Conservation (phyloP, 2,113 vertebrate genomes). For the Bujurquina vittata region DNA sequence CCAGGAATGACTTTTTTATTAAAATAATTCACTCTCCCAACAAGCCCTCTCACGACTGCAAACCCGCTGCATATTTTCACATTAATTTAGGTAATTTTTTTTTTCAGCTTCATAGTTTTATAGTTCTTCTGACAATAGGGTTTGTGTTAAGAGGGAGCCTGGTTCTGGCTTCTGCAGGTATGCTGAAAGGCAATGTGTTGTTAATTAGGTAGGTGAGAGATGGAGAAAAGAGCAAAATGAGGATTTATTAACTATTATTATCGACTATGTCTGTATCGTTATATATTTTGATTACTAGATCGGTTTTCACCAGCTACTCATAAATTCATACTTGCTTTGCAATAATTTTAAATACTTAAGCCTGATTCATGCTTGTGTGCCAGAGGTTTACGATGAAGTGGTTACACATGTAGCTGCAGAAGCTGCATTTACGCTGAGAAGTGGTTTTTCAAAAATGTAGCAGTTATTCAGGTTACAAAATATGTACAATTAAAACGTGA, state of each 20-base stretch:
- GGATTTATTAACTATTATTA: neutral
- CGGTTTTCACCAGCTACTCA: neutral
- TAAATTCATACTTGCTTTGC: neutral
- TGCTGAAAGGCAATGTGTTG: slow-evolving; percentile 60
- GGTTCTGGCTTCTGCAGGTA: slow-evolving; percentile 18
- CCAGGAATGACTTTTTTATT: slow-evolving; percentile 75
- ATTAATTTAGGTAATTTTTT: slow-evolving; percentile 42
- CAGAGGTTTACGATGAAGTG: neutral
- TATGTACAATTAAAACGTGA: neutral
- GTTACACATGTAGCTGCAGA: neutral
- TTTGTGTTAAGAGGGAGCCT: slow-evolving; percentile 36
- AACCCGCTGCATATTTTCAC: slow-evolving; percentile 58
- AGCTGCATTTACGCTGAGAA: neutral
- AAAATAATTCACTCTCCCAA: slow-evolving; percentile 66
- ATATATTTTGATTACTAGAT: neutral
- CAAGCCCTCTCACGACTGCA: slow-evolving; percentile 59
- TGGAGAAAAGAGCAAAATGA: neutral
- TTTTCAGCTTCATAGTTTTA: slow-evolving; percentile 54
- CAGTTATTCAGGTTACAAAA: too few relatives aligned
- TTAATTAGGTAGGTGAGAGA: slow-evolving; percentile 35
- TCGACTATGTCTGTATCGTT: neutral
- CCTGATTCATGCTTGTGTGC: neutral
- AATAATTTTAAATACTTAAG: neutral
- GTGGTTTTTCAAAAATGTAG: neutral
- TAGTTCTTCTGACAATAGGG: slow-evolving; percentile 59